Evolutionary conservation across 2,888 invertebrate species (phyloP).

Genomic region (Oxystoma pomonae): DNA sequence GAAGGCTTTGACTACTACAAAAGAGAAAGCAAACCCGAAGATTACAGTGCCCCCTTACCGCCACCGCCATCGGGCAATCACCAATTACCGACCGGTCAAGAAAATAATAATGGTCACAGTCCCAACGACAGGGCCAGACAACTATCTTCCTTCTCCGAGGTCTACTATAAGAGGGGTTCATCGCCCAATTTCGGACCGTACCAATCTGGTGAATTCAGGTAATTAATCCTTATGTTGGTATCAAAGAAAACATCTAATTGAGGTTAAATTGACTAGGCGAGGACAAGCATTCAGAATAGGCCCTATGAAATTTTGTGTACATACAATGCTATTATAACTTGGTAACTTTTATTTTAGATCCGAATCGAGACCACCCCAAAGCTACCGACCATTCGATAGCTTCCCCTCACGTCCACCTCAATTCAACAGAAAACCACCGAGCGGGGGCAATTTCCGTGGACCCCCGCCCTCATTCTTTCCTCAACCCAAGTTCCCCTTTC

Average conservation of each 20-base stretch:
- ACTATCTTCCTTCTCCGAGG: slow-evolving; percentile 34
- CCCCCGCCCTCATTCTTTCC: slow-evolving; percentile 40
- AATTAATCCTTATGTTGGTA: no score
- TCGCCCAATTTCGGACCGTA: slow-evolving; percentile 26
- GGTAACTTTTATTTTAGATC: no score
- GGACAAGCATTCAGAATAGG: no score
- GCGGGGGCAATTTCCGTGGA: slow-evolving; percentile 21
- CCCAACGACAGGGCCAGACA: slow-evolving; percentile 33
- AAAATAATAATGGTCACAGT: slow-evolving; percentile 18
- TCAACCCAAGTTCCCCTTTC: slow-evolving; percentile 23
- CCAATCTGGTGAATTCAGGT: slow-evolving; percentile 21
- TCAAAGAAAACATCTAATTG: no score
- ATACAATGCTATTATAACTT: no score
- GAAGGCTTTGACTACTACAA: slow-evolving; percentile 54
- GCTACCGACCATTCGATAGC: slow-evolving; percentile 52
- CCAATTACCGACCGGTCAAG: background rate
- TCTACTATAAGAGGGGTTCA: slow-evolving; percentile 31
- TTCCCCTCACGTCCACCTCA: slow-evolving; percentile 18
- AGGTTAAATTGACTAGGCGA: no score
- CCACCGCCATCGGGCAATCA: slow-evolving; percentile 12
- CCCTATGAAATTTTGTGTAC: no score
- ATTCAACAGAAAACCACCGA: slow-evolving; percentile 21
- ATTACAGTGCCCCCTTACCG: slow-evolving; percentile 36
- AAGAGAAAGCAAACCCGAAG: slow-evolving; percentile 48
- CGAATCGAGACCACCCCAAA: slow-evolving; percentile 47